These are phyloP conservation scores for Melanotaenia nigrans DNA, from an alignment of 2,797 vertebrate genomes.

Conservation along the genomic window DNA sequence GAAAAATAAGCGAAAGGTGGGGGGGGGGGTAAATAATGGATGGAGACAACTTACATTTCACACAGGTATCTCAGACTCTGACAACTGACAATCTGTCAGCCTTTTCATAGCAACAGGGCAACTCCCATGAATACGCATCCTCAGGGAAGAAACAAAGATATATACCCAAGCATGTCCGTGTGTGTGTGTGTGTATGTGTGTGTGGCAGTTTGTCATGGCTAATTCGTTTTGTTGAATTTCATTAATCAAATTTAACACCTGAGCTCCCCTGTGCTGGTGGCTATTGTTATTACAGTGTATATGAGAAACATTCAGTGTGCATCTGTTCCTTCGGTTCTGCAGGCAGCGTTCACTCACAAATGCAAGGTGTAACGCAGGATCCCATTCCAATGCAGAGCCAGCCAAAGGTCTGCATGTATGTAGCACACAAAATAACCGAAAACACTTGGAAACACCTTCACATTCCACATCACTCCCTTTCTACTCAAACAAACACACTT, in stretches of 20 bases:
- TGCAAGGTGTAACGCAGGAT: constrained; percentile 19
- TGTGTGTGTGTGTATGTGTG: neutral
- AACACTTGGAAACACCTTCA: constrained; percentile 26
- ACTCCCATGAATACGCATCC: constrained; percentile 43
- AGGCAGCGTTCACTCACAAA: constrained; percentile 3
- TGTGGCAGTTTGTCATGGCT: constrained; percentile 42
- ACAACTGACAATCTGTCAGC: constrained; percentile 54
- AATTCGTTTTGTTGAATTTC: constrained; percentile 50
- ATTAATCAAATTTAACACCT: constrained; percentile 57
- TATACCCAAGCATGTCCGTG: neutral
- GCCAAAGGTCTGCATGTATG: constrained; percentile 43
- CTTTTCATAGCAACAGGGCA: constrained; percentile 52
- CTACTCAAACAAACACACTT: constrained; percentile 66
- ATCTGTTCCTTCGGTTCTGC: constrained; percentile 15
- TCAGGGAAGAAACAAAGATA: constrained; percentile 32
- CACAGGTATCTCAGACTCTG: constrained; percentile 54
- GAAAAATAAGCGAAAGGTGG: constrained; percentile 17
- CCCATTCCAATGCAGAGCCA: constrained; percentile 33
- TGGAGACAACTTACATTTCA: constrained; percentile 47
- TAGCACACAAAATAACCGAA: constrained; percentile 37
- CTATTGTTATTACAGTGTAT: constrained; percentile 35
- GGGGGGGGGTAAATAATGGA: constrained; percentile 54
- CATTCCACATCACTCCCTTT: constrained; percentile 43
- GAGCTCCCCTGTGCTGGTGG: constrained; percentile 24
- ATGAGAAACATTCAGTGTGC: constrained; percentile 6